phyloP scores from a whole-genome alignment of 1,140 invertebrate species.

The Ridgeia piscesae region DNA sequence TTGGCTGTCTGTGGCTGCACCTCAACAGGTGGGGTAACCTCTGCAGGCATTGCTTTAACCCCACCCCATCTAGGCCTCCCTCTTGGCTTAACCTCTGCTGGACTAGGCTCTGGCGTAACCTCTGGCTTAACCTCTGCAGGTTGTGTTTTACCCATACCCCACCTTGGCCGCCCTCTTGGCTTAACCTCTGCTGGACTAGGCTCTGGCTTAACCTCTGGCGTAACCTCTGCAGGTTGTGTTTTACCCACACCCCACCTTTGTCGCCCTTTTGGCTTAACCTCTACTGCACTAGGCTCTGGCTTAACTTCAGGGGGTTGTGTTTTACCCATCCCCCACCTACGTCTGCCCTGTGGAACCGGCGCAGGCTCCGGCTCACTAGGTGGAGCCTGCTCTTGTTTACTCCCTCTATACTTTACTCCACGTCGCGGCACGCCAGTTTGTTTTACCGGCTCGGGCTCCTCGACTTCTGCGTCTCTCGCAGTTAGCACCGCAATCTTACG shows the following conservation, averaged over 20 bases:
- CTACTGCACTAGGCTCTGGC: neutral
- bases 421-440: neutral
- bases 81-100: neutral
- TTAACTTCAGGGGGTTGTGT: neutral
- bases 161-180: neutral
- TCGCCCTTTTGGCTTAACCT: neutral
- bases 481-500: neutral
- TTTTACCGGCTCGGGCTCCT: neutral
- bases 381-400: neutral
- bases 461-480: neutral
- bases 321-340: neutral
- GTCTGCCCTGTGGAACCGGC: neutral
- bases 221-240: neutral
- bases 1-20: neutral
- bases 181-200: neutral
- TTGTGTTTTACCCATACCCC: neutral
- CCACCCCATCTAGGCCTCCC: neutral
- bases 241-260: neutral
- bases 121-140: neutral
- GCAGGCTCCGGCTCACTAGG: neutral
- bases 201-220: neutral
- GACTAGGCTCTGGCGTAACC: neutral
- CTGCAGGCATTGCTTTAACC: neutral
- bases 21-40: neutral
- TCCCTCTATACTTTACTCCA: neutral